phyloP scores from a whole-genome alignment of 1,140 invertebrate genomes.

The Ctenoplectra terminalis region DNA sequence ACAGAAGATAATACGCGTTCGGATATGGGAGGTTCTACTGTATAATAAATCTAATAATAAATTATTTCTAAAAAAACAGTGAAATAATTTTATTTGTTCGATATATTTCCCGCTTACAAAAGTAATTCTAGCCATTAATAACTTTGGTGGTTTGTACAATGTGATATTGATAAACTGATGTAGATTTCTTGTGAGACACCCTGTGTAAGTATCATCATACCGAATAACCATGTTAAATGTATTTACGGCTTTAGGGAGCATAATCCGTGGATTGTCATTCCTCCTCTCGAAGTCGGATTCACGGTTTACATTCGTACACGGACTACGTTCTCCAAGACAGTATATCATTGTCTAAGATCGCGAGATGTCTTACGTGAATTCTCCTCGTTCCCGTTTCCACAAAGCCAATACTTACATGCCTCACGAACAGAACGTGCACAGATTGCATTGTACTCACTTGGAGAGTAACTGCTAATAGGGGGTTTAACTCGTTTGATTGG shows the following conservation, averaged over 20 bases:
- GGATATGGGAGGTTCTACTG: too few relatives aligned
- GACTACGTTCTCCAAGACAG: background rate
- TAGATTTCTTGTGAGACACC: too few relatives aligned
- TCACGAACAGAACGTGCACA: constrained; percentile 22
- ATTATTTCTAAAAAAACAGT: too few relatives aligned
- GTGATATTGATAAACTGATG: too few relatives aligned
- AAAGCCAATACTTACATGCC: constrained; percentile 31
- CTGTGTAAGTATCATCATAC: background rate
- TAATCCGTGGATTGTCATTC: constrained; percentile 18
- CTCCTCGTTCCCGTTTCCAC: constrained; percentile 45
- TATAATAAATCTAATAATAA: too few relatives aligned
- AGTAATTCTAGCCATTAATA: too few relatives aligned
- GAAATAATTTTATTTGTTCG: too few relatives aligned
- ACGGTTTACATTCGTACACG: constrained; percentile 24
- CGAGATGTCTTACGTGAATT: constrained; percentile 32
- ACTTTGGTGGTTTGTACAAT: too few relatives aligned
- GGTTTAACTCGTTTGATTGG: background rate
- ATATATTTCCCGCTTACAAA: too few relatives aligned
- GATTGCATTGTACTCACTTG: constrained; percentile 1
- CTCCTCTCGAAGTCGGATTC: constrained; percentile 5
- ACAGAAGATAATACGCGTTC: too few relatives aligned
- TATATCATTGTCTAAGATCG: constrained; percentile 37
- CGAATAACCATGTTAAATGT: constrained; percentile 4
- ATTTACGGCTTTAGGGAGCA: background rate
- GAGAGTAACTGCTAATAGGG: background rate